Evolutionary conservation across 2,888 invertebrate species (phyloP), one percentile per base, ranked within the genome.

Genomic region (Microctonus brassicae): DNA sequence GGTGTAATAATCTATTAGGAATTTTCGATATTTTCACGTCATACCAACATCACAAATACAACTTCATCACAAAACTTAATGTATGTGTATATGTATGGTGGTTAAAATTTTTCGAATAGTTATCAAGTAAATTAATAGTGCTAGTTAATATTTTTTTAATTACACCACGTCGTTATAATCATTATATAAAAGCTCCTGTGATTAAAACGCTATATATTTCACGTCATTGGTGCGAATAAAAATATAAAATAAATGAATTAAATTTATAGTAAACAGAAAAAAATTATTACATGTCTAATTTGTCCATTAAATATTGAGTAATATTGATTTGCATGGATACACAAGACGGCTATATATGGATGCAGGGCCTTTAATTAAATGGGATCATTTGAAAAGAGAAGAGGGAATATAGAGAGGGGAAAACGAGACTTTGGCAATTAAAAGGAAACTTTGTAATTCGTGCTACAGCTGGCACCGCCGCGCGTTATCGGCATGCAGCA

Each of bases 361-460:
- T 42, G n/a, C 13, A 39, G 29, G 33, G 33, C 36, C 24, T 67
- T 78, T 81, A 81, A 82, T 82, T 81, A 78, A 81, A 77, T 77
- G 75, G 74, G 74, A 61, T 72, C 72, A 62, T 39, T 26, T 33
- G 34, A 36, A 71, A 39, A 52, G 62, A 52, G 70, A 24, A 66
- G 57, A 22, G 65, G 24, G 33, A 20, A 68, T 4, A 42, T 36
- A 20, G 61, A 47, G 55, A 57, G 61, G 33, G 69, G 42, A 10
- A 66, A 36, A 60, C 58, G 66, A 64, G 65, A 75, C 76, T 77
- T 63, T 71, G 73, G 78, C 79, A 81, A 82, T 82, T 81, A 81
- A 82, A 82, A 79, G 78, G 72, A 75, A 77, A 81, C 78, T 78
- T 78, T 68, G 77, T 81, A 81, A 82, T 80, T 79, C 69, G 69